phyloP scores from a whole-genome alignment of 2,797 vertebrate genomes.

The Tarsius wallacei region DNA sequence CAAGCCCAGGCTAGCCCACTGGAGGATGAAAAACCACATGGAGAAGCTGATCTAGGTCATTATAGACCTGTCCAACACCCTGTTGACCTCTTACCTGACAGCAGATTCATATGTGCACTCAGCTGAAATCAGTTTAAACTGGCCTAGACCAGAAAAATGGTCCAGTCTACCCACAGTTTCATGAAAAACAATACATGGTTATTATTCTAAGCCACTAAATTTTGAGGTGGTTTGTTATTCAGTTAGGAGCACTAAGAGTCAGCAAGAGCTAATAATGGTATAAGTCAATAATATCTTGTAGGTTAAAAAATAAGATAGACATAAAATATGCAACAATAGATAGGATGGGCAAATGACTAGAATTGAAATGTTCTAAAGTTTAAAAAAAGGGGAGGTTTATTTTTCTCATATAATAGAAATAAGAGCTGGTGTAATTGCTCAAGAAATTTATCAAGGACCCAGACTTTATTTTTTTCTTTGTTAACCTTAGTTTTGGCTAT shows the following conservation, averaged over 20 bases:
- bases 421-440: neutral
- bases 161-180: neutral
- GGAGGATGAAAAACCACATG: neutral
- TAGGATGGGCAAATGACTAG: neutral
- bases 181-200: neutral
- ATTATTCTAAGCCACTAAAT: slow-evolving; percentile 17
- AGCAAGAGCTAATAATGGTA: slow-evolving; percentile 23
- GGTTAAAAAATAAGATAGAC: slow-evolving; percentile 48
- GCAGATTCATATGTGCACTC: neutral
- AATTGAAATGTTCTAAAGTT: neutral
- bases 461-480: slow-evolving; percentile 1
- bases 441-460: slow-evolving; percentile 41
- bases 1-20: slow-evolving; percentile 37
- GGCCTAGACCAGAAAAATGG: slow-evolving; percentile 5
- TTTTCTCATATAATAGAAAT: slow-evolving; percentile 43
- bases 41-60: neutral
- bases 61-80: neutral
- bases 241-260: neutral
- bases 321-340: neutral
- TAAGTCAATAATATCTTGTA: slow-evolving; percentile 37
- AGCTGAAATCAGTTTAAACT: slow-evolving; percentile 12
- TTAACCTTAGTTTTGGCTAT: neutral
- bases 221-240: slow-evolving; percentile 46
- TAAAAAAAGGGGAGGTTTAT: neutral
- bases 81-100: neutral